A percentile compares a stretch with the other conserved stretches of the same genome.
Conservation (phyloP, 2,113 vertebrate genomes). For the Odontesthes bonariensis region DNA sequence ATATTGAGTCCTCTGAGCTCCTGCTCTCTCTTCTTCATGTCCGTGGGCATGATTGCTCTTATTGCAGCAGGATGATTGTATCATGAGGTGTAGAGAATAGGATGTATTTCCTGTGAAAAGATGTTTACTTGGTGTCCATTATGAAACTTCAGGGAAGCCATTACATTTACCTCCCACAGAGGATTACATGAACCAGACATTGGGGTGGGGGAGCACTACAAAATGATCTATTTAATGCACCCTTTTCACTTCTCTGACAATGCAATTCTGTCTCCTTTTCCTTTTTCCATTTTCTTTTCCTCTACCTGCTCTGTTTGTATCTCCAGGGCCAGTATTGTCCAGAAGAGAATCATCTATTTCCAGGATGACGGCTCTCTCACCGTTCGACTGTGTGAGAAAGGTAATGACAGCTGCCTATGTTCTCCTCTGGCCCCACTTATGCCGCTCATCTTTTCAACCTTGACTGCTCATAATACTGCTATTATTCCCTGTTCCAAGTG, state of each 20-base stretch:
- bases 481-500: slow-evolving; percentile 10
- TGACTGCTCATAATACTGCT: slow-evolving; percentile 14
- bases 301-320: slow-evolving; percentile 17
- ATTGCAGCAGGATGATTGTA: slow-evolving; percentile 38
- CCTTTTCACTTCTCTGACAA: slow-evolving; percentile 14
- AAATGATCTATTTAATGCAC: slow-evolving; percentile 37
- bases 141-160: slow-evolving; percentile 34
- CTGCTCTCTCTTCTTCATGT: slow-evolving; percentile 17
- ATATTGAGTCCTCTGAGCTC: slow-evolving; percentile 8
- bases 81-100: slow-evolving; percentile 24
- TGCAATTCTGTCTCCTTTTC: neutral
- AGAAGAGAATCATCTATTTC: slow-evolving; percentile 95
- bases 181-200: slow-evolving; percentile 46
- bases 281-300: neutral
- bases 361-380: slow-evolving; percentile 96
- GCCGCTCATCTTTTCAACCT: slow-evolving; percentile 31
- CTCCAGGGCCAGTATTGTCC: slow-evolving; percentile 93
- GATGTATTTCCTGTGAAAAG: slow-evolving; percentile 16
- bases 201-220: neutral
- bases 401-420: slow-evolving; percentile 75
- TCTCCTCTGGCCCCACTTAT: neutral
- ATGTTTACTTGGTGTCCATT: slow-evolving; percentile 38
- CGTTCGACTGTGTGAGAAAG: slow-evolving; percentile 94
- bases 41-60: slow-evolving; percentile 39
- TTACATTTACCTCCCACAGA: slow-evolving; percentile 27